Evolutionary conservation across 2,113 vertebrate species (phyloP), one percentile per base, ranked within the genome.

Genomic region (Peromyscus leucopus): DNA sequence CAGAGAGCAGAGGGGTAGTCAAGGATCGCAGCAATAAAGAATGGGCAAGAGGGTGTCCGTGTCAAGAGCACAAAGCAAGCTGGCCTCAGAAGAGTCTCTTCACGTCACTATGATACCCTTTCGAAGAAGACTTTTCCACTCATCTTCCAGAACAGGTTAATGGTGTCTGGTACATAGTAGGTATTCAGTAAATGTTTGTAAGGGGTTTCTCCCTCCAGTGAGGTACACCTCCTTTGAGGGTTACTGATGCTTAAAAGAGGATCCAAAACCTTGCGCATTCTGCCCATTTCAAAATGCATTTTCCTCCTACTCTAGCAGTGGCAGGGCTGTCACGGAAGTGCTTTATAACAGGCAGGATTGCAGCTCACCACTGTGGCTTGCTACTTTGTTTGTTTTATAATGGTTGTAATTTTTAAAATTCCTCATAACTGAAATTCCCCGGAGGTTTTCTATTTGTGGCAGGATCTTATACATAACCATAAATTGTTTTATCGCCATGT

Each of bases 371-470:
- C 10, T 61, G 51, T 26, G 36, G 90, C 36, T 26, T 51, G 39
- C 36, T 78, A 13, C 72, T 93, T 87, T 78, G 15, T 39, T 36
- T 92, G 67, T 36, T 93, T 87, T 93, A 17, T 39, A 88, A 82
- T 28, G 46, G 71, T 24, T 93, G 51, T 48, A 89, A 78, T 72
- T 15, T 74, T 19, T 6, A 8, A 76, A 83, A 84, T 83, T 88
- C 26, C 39, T 92, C 76, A 13, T 51, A 75, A 76, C 51, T 92
- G 75, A 85, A 92, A 84, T 67, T 88, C 90, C 90, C 26, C 72
- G 59, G 31, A 85, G 13, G 21, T 79, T 87, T 93, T 82, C 63
- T 83, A 28, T n/a, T 67, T 92, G 61, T 90, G 74, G 48, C 15
- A 79, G 59, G 59, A 88, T 89, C 16, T 67, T 67, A 61, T 42